A percentile compares a stretch with the other conserved stretches of the same genome.
Evolutionary conservation across 2,888 invertebrate genomes (phyloP).

Genomic region (Noctuana brunneofusca): DNA sequence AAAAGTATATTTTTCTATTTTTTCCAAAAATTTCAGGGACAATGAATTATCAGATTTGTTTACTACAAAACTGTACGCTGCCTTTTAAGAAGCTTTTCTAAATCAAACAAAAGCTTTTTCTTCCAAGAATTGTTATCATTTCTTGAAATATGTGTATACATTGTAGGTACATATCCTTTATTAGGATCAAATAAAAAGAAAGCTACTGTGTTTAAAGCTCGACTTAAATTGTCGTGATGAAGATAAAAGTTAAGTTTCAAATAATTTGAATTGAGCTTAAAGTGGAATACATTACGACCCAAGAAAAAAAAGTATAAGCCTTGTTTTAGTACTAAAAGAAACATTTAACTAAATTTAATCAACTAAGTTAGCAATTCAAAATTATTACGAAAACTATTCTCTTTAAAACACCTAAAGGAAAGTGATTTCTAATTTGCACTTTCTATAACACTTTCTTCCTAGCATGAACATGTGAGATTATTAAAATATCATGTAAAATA

Average conservation of each 20-base stretch:
- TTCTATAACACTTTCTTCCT: slow-evolving; percentile 71
- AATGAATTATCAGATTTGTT: too few relatives aligned
- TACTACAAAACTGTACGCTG: too few relatives aligned
- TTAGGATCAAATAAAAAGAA: background rate
- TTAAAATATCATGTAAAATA: slow-evolving; percentile 26
- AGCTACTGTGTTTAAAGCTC: background rate
- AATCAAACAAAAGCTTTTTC: background rate
- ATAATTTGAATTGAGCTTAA: background rate
- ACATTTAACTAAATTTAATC: background rate
- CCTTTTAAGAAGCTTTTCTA: background rate
- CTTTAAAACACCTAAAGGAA: slow-evolving; percentile 49
- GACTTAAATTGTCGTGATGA: background rate
- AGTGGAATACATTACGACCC: background rate
- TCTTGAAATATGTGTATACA: background rate
- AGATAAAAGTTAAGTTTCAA: background rate
- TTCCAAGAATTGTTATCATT: background rate
- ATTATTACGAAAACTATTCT: slow-evolving; percentile 26
- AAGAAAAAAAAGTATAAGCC: background rate
- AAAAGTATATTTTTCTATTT: too few relatives aligned
- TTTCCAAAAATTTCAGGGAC: too few relatives aligned
- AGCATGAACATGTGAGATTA: slow-evolving; percentile 58
- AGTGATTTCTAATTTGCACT: slow-evolving; percentile 63
- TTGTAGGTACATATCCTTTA: background rate
- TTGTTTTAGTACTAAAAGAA: background rate
- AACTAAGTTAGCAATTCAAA: slow-evolving; percentile 3